Base-by-base conservation (phyloP, 2,888 invertebrate genomes). In the Sinopyrophorus schimmeli region DNA sequence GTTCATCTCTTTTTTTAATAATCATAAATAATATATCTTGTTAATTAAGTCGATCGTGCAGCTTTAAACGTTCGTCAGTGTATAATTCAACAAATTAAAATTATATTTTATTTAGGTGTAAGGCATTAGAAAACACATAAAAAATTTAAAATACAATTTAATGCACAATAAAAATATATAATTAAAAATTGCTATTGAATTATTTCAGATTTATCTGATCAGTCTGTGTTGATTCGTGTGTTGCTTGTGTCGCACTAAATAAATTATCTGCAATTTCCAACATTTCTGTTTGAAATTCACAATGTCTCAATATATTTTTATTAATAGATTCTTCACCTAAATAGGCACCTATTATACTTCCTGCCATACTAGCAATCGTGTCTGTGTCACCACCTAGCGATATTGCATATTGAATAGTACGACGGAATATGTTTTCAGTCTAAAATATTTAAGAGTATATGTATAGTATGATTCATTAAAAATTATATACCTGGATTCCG, bases 341-440 rank as follows among this genome's bases (percentile, higher is more conserved):
- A 66, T 77, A 83, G 12, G 86, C 86, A 1, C 87, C 87, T 15
- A 81, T 79, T 46, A 87, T 78, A 2, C 83, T 80, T 6, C 84
- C 86, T 3, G 87, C 81, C 87, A 88, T 87, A 34, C 81, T 78
- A 1, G 84, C 87, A 59, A 89, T 86, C 0, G 88, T 89, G 62
- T 89, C 88, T 0, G 87, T 84, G 68, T 89, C 88, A 2, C 88
- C 88, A 14, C 88, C 88, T 6, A 89, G 70, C 9, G 80, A 78
- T 52, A 88, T 82, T 5, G 87, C 83, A 68, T 82, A 84, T 59
- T 85, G 81, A 21, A 89, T 71, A 2, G 84, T 79, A 54, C 84
- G 75, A 62, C 84, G 77, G 61, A 85, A 79, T 14, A 76, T 72
- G 69, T 81, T 81, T 6, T 78, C 74, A 27, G 78, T 77, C 74